Percentiles rank a stretch among this genome's conserved stretches.
Evolutionary conservation across 1,140 invertebrate species (phyloP).

Genomic region (Drosophila kikkawai): DNA sequence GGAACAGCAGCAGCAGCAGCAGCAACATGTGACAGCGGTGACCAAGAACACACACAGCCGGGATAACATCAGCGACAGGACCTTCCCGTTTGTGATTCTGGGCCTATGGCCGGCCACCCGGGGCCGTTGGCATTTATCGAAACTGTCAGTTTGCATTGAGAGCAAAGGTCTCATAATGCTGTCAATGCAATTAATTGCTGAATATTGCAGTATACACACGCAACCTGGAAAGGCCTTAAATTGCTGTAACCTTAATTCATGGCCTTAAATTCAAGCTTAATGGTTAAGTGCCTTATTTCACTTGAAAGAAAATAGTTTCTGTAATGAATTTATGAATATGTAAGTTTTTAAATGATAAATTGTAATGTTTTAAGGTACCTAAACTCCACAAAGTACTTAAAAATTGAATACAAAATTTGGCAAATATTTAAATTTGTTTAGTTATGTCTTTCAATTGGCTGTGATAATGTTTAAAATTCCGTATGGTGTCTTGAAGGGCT

Average conservation of each 20-base stretch:
- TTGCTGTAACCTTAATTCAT: no score
- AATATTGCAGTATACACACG: constrained; percentile 41
- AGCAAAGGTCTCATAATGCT: constrained; percentile 73
- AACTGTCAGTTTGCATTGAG: constrained; percentile 70
- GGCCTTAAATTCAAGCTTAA: constrained; percentile 4
- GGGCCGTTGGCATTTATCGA: constrained; percentile 55
- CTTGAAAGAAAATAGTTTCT: background rate
- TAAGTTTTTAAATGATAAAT: background rate
- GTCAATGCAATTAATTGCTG: constrained; percentile 80
- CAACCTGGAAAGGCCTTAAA: constrained; percentile 2
- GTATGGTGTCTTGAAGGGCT: background rate
- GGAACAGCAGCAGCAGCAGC: constrained; percentile 7
- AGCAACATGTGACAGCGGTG: constrained; percentile 21
- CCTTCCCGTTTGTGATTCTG: constrained; percentile 14
- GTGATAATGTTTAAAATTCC: background rate
- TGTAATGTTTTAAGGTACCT: background rate
- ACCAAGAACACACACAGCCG: constrained; percentile 4
- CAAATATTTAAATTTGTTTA: no score
- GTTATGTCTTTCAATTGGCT: no score
- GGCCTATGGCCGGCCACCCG: constrained; percentile 9
- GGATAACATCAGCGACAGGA: constrained; percentile 47
- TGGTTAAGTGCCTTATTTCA: no score
- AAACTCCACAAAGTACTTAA: no score
- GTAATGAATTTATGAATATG: background rate
- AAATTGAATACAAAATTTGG: no score